Base-by-base conservation (phyloP, 2,113 vertebrate genomes). In the Apodemus sylvaticus region DNA sequence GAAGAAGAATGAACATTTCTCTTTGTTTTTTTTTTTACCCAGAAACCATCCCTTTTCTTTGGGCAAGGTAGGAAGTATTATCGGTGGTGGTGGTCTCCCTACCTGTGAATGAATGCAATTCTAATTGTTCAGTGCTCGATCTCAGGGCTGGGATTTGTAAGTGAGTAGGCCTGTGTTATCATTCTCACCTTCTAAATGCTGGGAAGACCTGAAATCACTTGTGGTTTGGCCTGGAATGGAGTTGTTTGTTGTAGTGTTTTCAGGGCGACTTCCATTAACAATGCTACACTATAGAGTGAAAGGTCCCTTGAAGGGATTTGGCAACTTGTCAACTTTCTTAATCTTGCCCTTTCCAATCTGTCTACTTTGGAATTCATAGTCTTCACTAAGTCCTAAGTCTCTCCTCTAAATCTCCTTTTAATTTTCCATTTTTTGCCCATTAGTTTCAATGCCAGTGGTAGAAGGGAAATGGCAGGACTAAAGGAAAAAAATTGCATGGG, bases 81-180 rank as follows among this genome's bases (percentile, higher is more conserved):
- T 19, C 2, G 29, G 81, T 0, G 6, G 10, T 3, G 9, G 1
- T 45, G 10, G 16, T 4, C 34, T 6, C 2, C 2, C 17, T 0
- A 0, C 6, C 8, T 88, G 22, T n/a, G 24, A 29, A 73, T 39
- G 13, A 73, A 14, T 24, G 12, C 51, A 55, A 13, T 88, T 31
- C 14, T 71, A 20, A 71, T 39, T 39, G 51, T n/a, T 71, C 48
- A 9, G 3, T 39, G 3, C 2, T 39, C 55, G 48, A 71, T 13
- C 48, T 68, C 22, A 87, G 7, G 10, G 20, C 1, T 36, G n/a
- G 48, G 11, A n/a, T 5, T 87, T n/a, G 53, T n/a, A 16, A 22
- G 11, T 2, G 4, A 48, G 24, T 12, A 31, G 12, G 10, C 8
- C 19, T 86, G 45, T n/a, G 20, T 36, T 87, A 26, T 20, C 26